phyloP scores from a whole-genome alignment of 2,113 vertebrate genomes.

The Petaurus breviceps region DNA sequence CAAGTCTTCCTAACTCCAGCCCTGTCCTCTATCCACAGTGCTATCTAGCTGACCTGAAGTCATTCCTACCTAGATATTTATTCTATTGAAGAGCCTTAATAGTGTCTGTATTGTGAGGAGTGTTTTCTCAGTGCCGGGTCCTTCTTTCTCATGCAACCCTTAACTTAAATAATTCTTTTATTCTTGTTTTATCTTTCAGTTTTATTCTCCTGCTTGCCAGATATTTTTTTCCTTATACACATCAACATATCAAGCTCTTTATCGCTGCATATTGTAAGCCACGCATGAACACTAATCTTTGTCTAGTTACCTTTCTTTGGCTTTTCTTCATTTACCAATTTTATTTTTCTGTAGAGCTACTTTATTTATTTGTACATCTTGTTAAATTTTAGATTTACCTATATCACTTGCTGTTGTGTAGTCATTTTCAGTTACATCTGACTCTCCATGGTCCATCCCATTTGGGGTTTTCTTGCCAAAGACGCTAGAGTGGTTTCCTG shows the following conservation, averaged over 20 bases:
- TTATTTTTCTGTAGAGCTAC: conserved; percentile 18
- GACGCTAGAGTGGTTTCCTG: background rate
- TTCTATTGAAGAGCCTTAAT: background rate
- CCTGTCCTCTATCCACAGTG: background rate
- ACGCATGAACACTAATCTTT: background rate
- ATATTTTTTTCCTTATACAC: background rate
- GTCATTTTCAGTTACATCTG: background rate
- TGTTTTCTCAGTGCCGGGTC: accelerated
- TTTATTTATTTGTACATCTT: background rate
- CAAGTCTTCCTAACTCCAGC: background rate
- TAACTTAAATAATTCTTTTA: background rate
- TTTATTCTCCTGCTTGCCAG: background rate
- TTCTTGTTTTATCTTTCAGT: background rate
- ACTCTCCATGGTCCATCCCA: background rate
- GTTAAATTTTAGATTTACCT: background rate
- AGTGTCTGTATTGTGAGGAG: accelerated
- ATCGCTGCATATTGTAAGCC: background rate
- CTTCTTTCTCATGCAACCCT: background rate
- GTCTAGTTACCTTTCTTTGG: background rate
- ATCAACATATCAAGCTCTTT: background rate
- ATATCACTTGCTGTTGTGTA: background rate
- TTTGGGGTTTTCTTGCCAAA: background rate
- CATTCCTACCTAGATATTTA: background rate
- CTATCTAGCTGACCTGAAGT: background rate
- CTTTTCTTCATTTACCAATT: background rate